These are phyloP conservation scores for Calypte anna DNA, from an alignment of 2,113 vertebrate genomes.

Conservation along the genomic window DNA sequence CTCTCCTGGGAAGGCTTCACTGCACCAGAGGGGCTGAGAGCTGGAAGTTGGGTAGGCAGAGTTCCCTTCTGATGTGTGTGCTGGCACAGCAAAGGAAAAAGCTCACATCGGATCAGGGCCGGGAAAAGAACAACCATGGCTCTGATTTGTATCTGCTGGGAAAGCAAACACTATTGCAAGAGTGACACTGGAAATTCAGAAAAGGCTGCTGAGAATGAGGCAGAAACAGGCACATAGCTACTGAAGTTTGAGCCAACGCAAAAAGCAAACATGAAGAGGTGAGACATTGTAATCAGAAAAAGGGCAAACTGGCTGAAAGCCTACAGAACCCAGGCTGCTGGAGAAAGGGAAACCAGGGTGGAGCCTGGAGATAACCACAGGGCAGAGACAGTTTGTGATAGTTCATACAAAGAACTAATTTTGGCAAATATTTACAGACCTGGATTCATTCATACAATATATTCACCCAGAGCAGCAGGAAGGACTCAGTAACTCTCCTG, in stretches of 20 bases:
- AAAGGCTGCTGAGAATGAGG: background rate
- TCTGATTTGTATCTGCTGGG: background rate
- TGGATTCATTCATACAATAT: background rate
- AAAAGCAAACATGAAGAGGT: background rate
- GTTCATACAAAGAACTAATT: background rate
- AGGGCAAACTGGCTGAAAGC: background rate
- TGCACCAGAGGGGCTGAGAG: background rate
- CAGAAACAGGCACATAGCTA: background rate
- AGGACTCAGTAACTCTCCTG: background rate
- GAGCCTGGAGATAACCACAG: background rate
- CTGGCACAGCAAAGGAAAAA: background rate
- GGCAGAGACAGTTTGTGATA: background rate
- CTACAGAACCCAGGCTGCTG: too few relatives aligned
- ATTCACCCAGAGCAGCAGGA: background rate
- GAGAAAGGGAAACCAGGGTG: background rate
- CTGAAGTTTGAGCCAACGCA: background rate
- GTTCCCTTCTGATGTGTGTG: background rate
- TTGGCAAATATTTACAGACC: background rate
- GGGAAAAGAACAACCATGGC: fast-evolving
- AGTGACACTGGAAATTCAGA: background rate
- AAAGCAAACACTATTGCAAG: background rate
- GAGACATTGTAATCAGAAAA: fast-evolving
- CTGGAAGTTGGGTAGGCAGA: background rate
- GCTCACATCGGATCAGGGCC: background rate
- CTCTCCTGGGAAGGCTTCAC: too few relatives aligned